A percentile compares a stretch with the other conserved stretches of the same genome.
Evolutionary conservation across 2,797 vertebrate genomes (phyloP).

Genomic region (Gila robusta): DNA sequence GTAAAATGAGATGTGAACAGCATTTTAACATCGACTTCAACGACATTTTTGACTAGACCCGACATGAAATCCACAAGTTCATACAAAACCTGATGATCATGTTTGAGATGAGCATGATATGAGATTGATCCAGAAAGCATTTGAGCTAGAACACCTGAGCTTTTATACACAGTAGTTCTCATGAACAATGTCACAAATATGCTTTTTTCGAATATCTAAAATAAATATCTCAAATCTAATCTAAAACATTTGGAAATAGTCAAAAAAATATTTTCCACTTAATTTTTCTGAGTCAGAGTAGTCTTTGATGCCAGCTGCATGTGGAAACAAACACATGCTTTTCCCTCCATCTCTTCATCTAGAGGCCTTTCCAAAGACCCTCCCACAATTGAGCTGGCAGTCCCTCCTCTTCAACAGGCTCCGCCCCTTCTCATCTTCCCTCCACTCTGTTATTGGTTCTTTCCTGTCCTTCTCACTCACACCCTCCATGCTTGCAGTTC

Average conservation of each 20-base stretch:
- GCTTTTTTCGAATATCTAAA: background rate
- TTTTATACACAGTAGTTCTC: background rate
- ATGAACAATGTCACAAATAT: background rate
- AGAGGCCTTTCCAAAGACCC: conserved; percentile 2
- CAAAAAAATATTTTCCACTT: background rate
- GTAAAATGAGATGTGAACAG: background rate
- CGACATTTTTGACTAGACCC: background rate
- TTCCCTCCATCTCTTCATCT: conserved; percentile 3
- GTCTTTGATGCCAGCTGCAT: background rate
- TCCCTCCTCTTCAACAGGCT: conserved; percentile 49
- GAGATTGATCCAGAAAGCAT: background rate
- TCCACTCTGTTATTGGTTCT: conserved; percentile 52
- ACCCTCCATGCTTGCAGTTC: conserved; percentile 42
- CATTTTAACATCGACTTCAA: too few species aligned
- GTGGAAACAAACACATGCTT: conserved; percentile 22
- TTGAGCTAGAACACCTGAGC: background rate
- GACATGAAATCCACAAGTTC: background rate
- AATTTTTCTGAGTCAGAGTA: background rate
- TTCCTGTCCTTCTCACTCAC: conserved; percentile 2
- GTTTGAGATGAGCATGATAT: background rate
- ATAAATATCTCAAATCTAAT: background rate
- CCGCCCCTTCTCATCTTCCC: conserved; percentile 41
- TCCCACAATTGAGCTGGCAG: conserved; percentile 54
- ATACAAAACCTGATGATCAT: background rate
- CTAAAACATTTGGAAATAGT: background rate